Conservation (phyloP, 2,113 vertebrate species). For the Mormyrus iriodes region DNA sequence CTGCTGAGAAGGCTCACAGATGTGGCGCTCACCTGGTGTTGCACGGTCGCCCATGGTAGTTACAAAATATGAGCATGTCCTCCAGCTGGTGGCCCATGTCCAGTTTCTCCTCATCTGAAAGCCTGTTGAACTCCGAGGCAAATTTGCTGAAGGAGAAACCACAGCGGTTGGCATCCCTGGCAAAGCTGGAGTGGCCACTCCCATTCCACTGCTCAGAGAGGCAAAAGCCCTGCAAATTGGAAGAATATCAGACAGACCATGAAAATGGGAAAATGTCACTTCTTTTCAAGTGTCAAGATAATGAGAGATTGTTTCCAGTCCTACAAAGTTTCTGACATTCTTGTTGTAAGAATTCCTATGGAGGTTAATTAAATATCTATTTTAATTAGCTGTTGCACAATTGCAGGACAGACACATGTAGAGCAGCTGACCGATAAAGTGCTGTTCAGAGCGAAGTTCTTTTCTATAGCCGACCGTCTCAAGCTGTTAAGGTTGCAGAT, state of each 20-base stretch:
- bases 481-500: slow-evolving; percentile 41
- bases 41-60: slow-evolving; percentile 35
- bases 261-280: background rate
- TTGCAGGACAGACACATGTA: background rate
- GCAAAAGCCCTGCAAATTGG: slow-evolving; percentile 24
- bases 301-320: background rate
- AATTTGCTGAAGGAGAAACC: slow-evolving; percentile 33
- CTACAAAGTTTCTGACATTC: background rate
- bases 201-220: slow-evolving; percentile 23
- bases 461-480: slow-evolving; percentile 19
- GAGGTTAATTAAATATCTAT: background rate
- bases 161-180: slow-evolving; percentile 13
- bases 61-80: slow-evolving; percentile 39
- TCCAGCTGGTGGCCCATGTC: slow-evolving; percentile 39
- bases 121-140: slow-evolving; percentile 34
- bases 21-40: slow-evolving; percentile 28
- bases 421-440: slow-evolving; percentile 28
- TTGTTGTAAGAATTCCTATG: background rate
- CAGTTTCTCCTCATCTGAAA: slow-evolving; percentile 35
- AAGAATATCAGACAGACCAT: background rate
- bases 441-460: slow-evolving; percentile 22
- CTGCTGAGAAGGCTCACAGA: background rate
- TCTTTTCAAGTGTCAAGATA: background rate
- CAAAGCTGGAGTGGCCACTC: background rate
- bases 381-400: background rate